phyloP scores from a whole-genome alignment of 1,140 invertebrate species.

The Saccostrea cuccullata region DNA sequence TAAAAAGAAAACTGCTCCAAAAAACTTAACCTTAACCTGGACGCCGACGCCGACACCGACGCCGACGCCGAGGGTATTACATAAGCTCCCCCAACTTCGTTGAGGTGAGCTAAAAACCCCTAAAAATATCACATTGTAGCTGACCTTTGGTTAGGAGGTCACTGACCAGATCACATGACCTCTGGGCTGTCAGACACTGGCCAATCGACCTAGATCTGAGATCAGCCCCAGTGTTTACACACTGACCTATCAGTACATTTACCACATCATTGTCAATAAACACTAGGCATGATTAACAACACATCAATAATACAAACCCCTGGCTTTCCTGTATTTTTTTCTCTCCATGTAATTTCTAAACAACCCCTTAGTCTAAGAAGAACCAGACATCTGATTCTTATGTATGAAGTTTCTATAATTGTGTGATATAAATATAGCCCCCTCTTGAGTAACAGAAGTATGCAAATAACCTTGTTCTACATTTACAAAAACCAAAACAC shows the following conservation, averaged over 20 bases:
- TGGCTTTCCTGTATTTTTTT: neutral
- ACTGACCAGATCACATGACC: constrained; percentile 29
- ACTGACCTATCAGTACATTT: neutral
- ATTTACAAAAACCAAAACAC: neutral
- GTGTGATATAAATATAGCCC: constrained; percentile 3
- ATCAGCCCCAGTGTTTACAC: neutral
- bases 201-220: constrained; percentile 7
- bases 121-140: neutral
- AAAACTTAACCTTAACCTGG: too few species aligned
- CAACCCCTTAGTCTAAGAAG: neutral
- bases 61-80: too few species aligned
- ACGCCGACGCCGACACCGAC: too few species aligned
- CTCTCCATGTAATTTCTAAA: too few species aligned
- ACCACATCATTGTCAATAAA: constrained; percentile 16
- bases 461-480: neutral
- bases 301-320: neutral
- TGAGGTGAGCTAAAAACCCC: too few species aligned
- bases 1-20: too few species aligned
- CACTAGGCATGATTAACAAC: neutral
- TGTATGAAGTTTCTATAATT: neutral
- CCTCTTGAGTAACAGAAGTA: neutral
- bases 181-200: neutral
- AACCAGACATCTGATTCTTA: neutral
- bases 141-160: neutral
- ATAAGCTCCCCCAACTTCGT: too few species aligned